Percentiles rank a stretch among this genome's conserved stretches.
Evolutionary conservation across 2,888 invertebrate species (phyloP).

Genomic region (Torymus tubicola): DNA sequence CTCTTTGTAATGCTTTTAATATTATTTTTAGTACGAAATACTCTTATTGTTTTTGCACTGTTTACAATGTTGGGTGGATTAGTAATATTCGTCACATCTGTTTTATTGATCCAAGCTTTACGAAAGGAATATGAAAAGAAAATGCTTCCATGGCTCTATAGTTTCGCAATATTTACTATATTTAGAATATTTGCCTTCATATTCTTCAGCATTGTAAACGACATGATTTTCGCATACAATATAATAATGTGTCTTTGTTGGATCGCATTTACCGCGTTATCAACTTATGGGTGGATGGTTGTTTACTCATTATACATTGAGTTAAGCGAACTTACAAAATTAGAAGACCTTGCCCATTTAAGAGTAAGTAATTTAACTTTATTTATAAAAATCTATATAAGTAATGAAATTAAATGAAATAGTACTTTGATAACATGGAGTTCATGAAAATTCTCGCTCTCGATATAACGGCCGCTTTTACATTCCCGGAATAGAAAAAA

Average conservation of each 20-base stretch:
- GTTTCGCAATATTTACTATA: conserved; percentile 87
- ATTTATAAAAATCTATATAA: too few species aligned
- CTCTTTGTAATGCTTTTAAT: conserved; percentile 22
- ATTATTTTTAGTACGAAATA: conserved; percentile 86
- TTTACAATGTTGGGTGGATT: conserved; percentile 88
- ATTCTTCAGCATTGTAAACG: conserved; percentile 92
- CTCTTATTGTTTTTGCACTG: conserved; percentile 88
- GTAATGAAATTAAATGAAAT: too few species aligned
- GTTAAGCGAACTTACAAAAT: conserved; percentile 88
- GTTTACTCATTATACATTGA: conserved; percentile 93
- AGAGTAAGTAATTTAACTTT: conserved; percentile 81
- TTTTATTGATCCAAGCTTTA: conserved; percentile 87
- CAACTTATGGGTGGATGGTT: conserved; percentile 89
- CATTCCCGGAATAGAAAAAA: too few species aligned
- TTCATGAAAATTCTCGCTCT: too few species aligned
- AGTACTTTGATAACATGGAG: too few species aligned
- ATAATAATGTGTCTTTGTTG: conserved; percentile 88
- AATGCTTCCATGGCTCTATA: conserved; percentile 91
- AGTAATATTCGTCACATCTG: conserved; percentile 86
- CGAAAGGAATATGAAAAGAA: conserved; percentile 93
- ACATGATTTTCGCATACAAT: conserved; percentile 93
- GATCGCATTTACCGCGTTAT: conserved; percentile 83
- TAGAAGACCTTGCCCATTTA: conserved; percentile 94
- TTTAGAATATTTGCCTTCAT: conserved; percentile 88
- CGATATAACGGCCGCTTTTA: too few species aligned